Evolutionary conservation across 2,888 invertebrate species (phyloP).

Genomic region (Callyntrura guangdongensis): DNA sequence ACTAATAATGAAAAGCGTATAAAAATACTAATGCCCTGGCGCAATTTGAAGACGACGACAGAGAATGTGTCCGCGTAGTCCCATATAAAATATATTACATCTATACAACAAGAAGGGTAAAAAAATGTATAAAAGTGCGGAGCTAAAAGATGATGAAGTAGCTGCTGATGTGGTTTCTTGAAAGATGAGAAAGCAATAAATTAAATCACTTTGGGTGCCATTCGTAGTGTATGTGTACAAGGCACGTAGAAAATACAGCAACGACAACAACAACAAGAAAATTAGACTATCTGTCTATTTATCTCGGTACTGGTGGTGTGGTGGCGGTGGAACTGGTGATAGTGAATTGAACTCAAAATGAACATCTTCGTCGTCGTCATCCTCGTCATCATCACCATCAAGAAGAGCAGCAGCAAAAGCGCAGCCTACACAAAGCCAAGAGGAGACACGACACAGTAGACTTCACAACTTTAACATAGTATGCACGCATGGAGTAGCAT

Average conservation of each 20-base stretch:
- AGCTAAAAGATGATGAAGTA: conserved; percentile 66
- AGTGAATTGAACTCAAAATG: conserved; percentile 38
- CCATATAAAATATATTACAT: neutral
- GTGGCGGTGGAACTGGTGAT: too few relatives aligned
- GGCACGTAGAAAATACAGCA: conserved; percentile 31
- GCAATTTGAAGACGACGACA: neutral
- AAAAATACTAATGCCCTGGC: neutral
- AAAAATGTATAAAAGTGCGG: neutral
- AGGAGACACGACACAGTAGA: too few relatives aligned
- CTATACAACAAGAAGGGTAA: too few relatives aligned
- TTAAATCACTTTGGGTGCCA: conserved; percentile 78
- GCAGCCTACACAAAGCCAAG: conserved; percentile 32
- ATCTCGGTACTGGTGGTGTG: conserved; percentile 12
- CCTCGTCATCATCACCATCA: too few relatives aligned
- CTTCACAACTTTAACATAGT: neutral
- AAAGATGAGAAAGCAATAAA: conserved; percentile 78
- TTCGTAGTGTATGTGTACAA: conserved; percentile 60
- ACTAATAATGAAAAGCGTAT: neutral
- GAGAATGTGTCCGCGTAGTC: neutral
- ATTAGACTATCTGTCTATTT: conserved; percentile 53
- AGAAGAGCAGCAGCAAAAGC: conserved; percentile 7
- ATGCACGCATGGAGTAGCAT: conserved; percentile 69
- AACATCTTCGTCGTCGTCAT: neutral
- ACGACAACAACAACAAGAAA: conserved; percentile 10
- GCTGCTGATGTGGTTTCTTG: conserved; percentile 73